Base-by-base conservation (phyloP, 2,888 invertebrate species). In the Philhelius pedissequus region DNA sequence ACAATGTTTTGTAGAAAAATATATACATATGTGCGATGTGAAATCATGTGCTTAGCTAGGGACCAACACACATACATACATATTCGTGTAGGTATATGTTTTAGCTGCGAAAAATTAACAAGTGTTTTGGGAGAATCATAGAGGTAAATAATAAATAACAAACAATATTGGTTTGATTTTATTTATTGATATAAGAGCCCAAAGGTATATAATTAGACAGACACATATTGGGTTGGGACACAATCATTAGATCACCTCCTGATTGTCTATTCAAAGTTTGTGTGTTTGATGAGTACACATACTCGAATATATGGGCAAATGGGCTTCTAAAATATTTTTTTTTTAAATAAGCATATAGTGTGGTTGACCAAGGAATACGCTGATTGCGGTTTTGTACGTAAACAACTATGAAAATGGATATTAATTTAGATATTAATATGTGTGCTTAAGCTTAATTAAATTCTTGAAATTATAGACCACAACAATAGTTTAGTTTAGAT, bases 121-220 rank as follows among this genome's bases (percentile, higher is more conserved):
- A 15, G 20, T 56, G 20, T 20, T 18, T 35, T 35, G 0, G 20
- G 13, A 1, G 1, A 56, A 35, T 35, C 20, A 56, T n/a, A 56
- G 35, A 35, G 56, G 32, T 56, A 56, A 56, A 56, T 56, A 56
- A 20, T 32, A 35, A 56, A 56, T 56, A 20, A 35, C 35, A 56
- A 35, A 35, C 35, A 20, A 56, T 35, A 56, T 56, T 25, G 40
- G 2, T 60, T 25, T 40, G 38, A 35, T 35, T 56, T 20, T 35
- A 56, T 56, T 56, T 56, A 35, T 56, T 35, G 32, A 35, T 20
- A 56, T 5, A 20, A n/a, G 1, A 35, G 7, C 32, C 20, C 32
- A 20, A 56, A 35, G 32, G 11, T 32, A 35, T 35, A 1, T 4
- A 7, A 22, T 1, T 25, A 45, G 6, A 18, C 9, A 43, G 15